Evolutionary conservation across 2,797 vertebrate genomes (phyloP), one percentile per base, ranked within the genome.

Genomic region (Microctenopoma stevenorrisi): DNA sequence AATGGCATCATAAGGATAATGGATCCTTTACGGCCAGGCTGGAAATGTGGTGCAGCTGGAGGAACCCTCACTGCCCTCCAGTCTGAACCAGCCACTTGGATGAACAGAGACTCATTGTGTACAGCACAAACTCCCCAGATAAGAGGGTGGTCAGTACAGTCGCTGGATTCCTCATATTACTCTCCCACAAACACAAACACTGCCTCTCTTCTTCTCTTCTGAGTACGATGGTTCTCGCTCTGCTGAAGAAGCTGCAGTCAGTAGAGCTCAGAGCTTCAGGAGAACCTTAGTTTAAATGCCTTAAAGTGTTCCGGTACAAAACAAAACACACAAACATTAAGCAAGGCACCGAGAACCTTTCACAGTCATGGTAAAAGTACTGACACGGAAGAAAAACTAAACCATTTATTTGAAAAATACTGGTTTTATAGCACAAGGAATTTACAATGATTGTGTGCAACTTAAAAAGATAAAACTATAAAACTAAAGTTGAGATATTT

Each of bases 41-140:
- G 79, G 72, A 44, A 84, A 78, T 3, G 42, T 42, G 7, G 50
- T 60, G 75, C 88, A 86, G 59, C 75, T 81, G 75, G 47, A 83
- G 66, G 83, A 61, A 28, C 76, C 86, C 72, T 76, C 65, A 11
- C 64, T 77, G 48, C 48, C 64, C 69, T 74, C 81, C 47, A 0
- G 15, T 26, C 72, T 77, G 62, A 37, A 88, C 55, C 54, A 86
- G 57, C 74, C 89, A 82, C 72, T 75, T 62, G 22, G 86, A 71
- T 5, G 52, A 82, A 85, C 88, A 85, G 49, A 91, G 84, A 26
- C 78, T 84, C 75, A 88, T 62, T 71, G 81, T 86, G 62, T 85
- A 78, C 47, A 83, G 38, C 54, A 86, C 71, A 65, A 89, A 83
- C 83, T 81, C 78, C 73, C 87, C 86, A 70, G 84, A 89, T 50